Base-by-base conservation (phyloP, 37 sponge, comb jelly and placozoan species). In the Corticium candelabrum region DNA sequence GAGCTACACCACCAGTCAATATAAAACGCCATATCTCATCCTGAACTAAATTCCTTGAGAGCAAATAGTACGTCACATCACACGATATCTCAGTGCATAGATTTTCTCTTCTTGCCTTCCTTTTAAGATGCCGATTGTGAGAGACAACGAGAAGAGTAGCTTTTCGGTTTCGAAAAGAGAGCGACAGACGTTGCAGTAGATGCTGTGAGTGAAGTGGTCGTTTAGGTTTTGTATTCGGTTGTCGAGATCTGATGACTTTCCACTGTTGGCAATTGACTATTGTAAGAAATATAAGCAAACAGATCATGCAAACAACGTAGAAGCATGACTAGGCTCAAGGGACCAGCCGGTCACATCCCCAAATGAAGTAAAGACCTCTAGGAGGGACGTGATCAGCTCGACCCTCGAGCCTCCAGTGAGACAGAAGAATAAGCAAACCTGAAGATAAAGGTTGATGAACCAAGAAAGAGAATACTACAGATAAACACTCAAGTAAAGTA, bases 91-190 rank as follows among this genome's bases (percentile, higher is more conserved):
- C 33, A 27, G 2, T 34, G 27, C 36, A 74, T 3, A 34, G 1
- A 70, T n/a, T 32, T 29, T 7, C 31, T 4, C 29, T 70, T 70
- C 73, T 70, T 70, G 85, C 89, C 81, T 84, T 69, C 90, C 85
- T 40, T 93, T 93, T 79, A 91, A 74, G 57, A 97, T 81, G 0
- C 92, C 90, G 67, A 93, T 86, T 68, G 90, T 89, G 74, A 97
- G 90, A 4, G 91, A 50, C 75, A 93, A 85, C 15, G 99, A 97
- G 83, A 97, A 97, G 68, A 97, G 78, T 0, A 97, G 88, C 68
- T 97, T 97, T 81, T 97, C 99, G 77, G 93, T 97, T 74, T 97
- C 99, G 86, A 97, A 97, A 35, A 97, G 86, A 30, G 99, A 97
- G 27, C 99, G 80, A 38, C 99, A 97, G 33, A 97, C 99, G 86